Evolutionary conservation across 2,888 invertebrate genomes (phyloP), one percentile per base, ranked within the genome.

Genomic region (Stenotaenia linearis): DNA sequence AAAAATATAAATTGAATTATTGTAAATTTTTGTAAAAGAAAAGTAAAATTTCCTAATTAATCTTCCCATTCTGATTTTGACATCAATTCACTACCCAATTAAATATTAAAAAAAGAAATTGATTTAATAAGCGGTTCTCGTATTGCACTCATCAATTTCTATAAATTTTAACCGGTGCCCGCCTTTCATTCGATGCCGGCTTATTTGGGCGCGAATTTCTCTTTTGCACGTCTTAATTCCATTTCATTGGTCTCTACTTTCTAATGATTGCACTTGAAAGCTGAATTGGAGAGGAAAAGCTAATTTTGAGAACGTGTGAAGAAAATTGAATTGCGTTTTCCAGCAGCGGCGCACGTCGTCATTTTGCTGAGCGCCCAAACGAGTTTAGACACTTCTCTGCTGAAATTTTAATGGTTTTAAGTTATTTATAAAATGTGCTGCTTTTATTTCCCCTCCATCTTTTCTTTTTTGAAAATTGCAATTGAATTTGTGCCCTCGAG

Each of bases 271-370:
- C 69, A 69, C 69, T 69, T 28, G 69, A 69, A 69, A 69, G 69
- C 69, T 69, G 69, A 69, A 69, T 69, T 69, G 69, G 69, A 69
- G 69, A 69, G 69, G 69, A 69, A 69, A 69, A 69, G 69, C 69
- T 69, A 69, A 69, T 69, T 69, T 69, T 69, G 25, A 69, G 69
- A 69, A 69, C 28, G 69, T 69, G 69, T 69, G 69, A 69, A 69
- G 69, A 69, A 69, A 69, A 69, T 69, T 69, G 69, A 69, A 69
- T 69, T 69, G 69, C 69, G 69, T 69, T 69, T 69, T 5, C 69
- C 69, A 69, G 69, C 50, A 50, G 18, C 50, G 50, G 50, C 50
- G 50, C 50, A 50, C 50, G 50, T 50, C 50, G 50, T 50, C 50
- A 50, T 50, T 50, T 50, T 50, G 50, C 50, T 50, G 5, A 32